Conservation (phyloP, 2,797 vertebrate species). For the Margarornis squamiger region DNA sequence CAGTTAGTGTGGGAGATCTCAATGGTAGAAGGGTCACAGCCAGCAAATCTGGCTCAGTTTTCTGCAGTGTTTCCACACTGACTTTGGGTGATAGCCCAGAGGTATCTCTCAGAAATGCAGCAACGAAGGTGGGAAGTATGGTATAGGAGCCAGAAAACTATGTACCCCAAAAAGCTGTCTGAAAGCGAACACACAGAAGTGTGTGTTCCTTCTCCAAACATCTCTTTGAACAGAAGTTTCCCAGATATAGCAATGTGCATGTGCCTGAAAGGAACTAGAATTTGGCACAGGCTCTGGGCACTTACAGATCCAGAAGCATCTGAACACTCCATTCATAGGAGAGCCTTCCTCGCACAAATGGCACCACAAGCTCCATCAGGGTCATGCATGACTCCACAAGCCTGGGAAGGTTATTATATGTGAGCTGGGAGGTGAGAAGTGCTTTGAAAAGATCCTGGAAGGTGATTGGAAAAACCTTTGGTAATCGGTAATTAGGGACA, state of each 20-base stretch:
- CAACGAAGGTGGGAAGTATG: neutral
- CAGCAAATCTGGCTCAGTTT: neutral
- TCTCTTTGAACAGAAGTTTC: neutral
- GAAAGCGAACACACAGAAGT: neutral
- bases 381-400: neutral
- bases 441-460: neutral
- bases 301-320: neutral
- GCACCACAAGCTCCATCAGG: neutral
- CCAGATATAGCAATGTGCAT: neutral
- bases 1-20: neutral
- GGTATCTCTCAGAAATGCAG: neutral
- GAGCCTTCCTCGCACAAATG: neutral
- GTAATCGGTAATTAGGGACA: neutral
- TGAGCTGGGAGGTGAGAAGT: neutral
- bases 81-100: neutral
- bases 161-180: neutral
- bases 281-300: neutral
- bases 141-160: neutral
- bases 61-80: neutral
- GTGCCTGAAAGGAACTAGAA: neutral
- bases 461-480: neutral
- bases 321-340: neutral
- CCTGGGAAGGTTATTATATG: neutral
- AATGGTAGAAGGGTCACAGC: neutral
- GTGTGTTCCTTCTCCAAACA: neutral